Evolutionary conservation across 2,797 vertebrate genomes (phyloP), one percentile per base, ranked within the genome.

Genomic region (Furcifer pardalis): DNA sequence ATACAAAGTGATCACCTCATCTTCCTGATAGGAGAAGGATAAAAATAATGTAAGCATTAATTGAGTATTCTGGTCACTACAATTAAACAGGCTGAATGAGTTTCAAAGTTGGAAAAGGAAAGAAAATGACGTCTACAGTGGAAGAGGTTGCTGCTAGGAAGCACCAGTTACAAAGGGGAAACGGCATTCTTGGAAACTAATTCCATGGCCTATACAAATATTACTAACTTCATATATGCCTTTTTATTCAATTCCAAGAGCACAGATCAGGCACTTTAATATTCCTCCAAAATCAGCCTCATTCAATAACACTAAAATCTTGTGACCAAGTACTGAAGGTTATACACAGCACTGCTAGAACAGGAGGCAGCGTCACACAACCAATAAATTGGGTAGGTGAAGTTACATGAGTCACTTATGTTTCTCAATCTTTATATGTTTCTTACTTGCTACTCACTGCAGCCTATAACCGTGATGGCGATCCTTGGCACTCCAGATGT

Each of bases 1-100:
- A 95, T 90, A 91, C 80, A 95, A 95, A 94, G 95, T 94, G 91
- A 94, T 99, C 97, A 99, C 99, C 99, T 99, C 97, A 90, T 98
- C 96, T 92, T 99, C 99, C 99, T 99, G 96, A 95, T 91, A 97
- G 91, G 95, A 92, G 93, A 94, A 93, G 95, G 94, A 94, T 95
- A 96, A 97, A 93, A 97, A 96, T 91, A 95, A 95, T 95, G 91
- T 86, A 85, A 93, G 91, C 60, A 94, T 97, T 96, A 96, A 95
- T 95, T 79, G 65, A 93, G 37, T 87, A 88, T 89, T 82, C 77
- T 91, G 8, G 65, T 82, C 91, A 81, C 2, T 86, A 83, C 73
- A 42, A 86, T 85, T 90, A 13, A 86, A 91, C 52, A 89, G 66
- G 88, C 76, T 87, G 62, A 89, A 35, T 66, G 46, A 93, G 13